These are phyloP conservation scores for Karalla daura DNA, from an alignment of 2,797 vertebrate genomes.

Conservation along the genomic window DNA sequence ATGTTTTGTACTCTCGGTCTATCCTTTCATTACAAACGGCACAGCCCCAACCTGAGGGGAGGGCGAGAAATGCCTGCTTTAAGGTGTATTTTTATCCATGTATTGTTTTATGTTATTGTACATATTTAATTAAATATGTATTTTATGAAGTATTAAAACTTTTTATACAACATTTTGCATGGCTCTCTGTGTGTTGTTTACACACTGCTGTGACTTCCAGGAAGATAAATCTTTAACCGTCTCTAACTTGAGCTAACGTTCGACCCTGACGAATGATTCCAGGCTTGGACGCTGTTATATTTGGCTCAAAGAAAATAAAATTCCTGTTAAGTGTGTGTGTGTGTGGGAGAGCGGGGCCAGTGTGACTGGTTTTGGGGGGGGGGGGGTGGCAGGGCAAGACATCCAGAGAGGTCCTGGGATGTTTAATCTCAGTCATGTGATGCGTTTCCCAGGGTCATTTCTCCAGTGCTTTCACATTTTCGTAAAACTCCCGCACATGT, in stretches of 20 bases:
- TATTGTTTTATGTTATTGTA: conserved; percentile 68
- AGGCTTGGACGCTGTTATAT: conserved; percentile 44
- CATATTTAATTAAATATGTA: conserved; percentile 82
- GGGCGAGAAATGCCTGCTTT: conserved; percentile 64
- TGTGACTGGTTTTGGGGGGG: conserved; percentile 17
- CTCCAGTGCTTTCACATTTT: conserved; percentile 25
- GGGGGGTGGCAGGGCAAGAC: conserved; percentile 28
- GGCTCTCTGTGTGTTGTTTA: background rate
- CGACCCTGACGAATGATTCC: conserved; percentile 33
- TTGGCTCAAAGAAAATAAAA: conserved; percentile 55
- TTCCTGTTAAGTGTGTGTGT: conserved; percentile 11
- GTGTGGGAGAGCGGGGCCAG: background rate
- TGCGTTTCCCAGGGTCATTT: conserved; percentile 56
- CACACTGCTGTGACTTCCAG: background rate
- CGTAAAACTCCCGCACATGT: conserved; percentile 15
- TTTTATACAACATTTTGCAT: conserved; percentile 73
- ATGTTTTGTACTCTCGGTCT: conserved; percentile 40
- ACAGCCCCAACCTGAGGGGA: conserved; percentile 32
- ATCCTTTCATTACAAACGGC: conserved; percentile 64
- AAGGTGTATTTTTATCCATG: conserved; percentile 66
- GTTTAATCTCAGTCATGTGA: conserved; percentile 52
- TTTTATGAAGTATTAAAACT: conserved; percentile 83
- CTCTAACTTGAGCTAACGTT: conserved; percentile 11
- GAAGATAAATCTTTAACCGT: conserved; percentile 17
- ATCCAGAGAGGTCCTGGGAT: conserved; percentile 64